Conservation (phyloP, 2,888 invertebrate species). For the Tillus elongatus region DNA sequence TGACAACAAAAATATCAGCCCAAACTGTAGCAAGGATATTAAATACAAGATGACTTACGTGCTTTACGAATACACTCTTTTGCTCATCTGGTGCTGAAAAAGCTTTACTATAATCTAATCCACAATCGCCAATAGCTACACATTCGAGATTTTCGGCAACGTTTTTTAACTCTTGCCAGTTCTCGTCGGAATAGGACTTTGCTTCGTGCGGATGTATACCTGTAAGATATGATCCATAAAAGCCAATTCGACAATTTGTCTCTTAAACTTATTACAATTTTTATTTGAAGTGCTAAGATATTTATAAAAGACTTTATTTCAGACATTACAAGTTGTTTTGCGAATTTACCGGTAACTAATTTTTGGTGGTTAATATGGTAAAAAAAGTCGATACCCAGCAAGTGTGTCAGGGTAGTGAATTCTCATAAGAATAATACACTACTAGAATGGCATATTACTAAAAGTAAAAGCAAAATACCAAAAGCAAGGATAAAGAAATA, state of each 20-base stretch:
- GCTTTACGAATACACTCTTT: conserved; percentile 76
- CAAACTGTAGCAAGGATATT: too few species aligned
- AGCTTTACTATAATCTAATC: conserved; percentile 87
- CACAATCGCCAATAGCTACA: conserved; percentile 90
- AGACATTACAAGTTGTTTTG: background rate
- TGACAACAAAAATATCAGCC: too few species aligned
- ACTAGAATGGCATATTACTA: too few species aligned
- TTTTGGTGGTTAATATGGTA: too few species aligned
- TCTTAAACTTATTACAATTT: background rate
- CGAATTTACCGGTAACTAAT: too few species aligned
- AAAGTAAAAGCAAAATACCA: too few species aligned
- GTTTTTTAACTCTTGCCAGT: conserved; percentile 69
- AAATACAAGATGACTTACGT: too few species aligned
- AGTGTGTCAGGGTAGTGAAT: too few species aligned
- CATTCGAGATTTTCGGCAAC: conserved; percentile 78
- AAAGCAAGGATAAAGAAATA: too few species aligned
- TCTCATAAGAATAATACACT: too few species aligned
- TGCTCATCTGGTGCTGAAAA: conserved; percentile 87
- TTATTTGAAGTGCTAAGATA: background rate
- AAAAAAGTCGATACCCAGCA: too few species aligned
- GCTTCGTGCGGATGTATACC: conserved; percentile 92
- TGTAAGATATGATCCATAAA: conserved; percentile 31
- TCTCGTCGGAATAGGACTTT: conserved; percentile 68
- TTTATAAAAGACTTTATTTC: conserved; percentile 1
- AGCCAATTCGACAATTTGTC: background rate